A percentile compares a stretch with the other conserved stretches of the same genome.
These are phyloP conservation scores for Poeciliopsis prolifica DNA, from an alignment of 2,113 vertebrate species.

Conservation along the genomic window DNA sequence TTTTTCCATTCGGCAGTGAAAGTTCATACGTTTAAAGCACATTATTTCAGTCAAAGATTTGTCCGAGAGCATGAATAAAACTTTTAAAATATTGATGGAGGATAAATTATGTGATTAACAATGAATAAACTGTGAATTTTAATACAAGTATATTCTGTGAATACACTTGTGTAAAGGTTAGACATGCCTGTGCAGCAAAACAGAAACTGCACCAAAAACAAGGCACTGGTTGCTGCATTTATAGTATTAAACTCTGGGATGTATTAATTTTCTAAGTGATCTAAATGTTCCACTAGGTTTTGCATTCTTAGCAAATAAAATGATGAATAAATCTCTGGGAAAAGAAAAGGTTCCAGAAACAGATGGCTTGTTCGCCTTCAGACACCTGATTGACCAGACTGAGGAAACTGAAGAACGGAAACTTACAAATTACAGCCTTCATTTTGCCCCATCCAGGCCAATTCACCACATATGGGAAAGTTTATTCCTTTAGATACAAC, in stretches of 20 bases:
- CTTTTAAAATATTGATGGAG: background rate
- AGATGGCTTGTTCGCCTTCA: background rate
- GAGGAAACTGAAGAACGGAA: background rate
- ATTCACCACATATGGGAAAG: background rate
- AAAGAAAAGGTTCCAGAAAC: background rate
- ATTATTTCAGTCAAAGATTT: background rate
- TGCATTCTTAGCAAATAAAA: background rate
- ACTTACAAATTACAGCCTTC: background rate
- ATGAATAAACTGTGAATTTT: background rate
- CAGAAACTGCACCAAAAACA: background rate
- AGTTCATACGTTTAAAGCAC: background rate
- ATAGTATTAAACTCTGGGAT: background rate
- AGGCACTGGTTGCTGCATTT: background rate
- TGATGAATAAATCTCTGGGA: background rate
- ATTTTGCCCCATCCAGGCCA: background rate
- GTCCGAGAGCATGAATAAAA: background rate
- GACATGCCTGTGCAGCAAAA: background rate
- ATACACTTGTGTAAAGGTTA: no score
- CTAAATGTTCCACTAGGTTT: no score
- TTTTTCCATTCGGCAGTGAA: background rate
- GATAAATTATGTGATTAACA: background rate
- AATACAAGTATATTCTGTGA: no score
- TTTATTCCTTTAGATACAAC: background rate
- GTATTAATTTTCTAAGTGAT: background rate
- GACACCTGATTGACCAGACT: background rate